Evolutionary conservation across 2,797 vertebrate species (phyloP), one percentile per base, ranked within the genome.

Genomic region (Esox lucius): DNA sequence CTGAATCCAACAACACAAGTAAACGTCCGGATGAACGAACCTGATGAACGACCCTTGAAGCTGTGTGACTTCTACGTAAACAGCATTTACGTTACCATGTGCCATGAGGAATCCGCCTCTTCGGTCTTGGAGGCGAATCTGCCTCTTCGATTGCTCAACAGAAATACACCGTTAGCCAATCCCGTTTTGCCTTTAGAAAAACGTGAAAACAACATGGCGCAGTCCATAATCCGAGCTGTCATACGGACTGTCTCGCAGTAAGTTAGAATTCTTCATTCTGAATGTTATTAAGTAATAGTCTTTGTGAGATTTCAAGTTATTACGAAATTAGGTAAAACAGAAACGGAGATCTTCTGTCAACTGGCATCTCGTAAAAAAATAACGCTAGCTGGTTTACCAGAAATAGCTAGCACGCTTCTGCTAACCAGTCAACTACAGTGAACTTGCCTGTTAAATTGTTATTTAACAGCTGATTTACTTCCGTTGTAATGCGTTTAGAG

Each of bases 171-270:
- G 2, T 15, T n/a, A 87, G 17, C 93, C 94, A 94, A 94, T 94
- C 2, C 68, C 22, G 2, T 77, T 22, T 4, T 0, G 2, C 19
- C 35, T 3, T 49, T 12, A 12, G 28, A 0, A 15, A 33, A 70
- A 80, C 81, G 86, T 73, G 82, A 65, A 17, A 2, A 68, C 68
- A 93, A 92, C 75, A 95, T 95, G 93, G 94, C 94, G 87, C 88
- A 89, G 75, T 83, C 74, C 90, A 81, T 91, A 1, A 73, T 39
- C 72, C 78, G 83, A 79, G 73, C 86, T 35, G 78, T 79, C 75
- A 89, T 77, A 79, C 83, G 82, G 80, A 73, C 90, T 76, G 19
- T 76, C 1, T 75, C 82, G 51, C 89, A 85, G 94, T 95, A 91
- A 95, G 94, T 93, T 82, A 48, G 9, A 56, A 3, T 74, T 79